Conservation (phyloP, 2,888 invertebrate species). For the Drosophila subsilvestris region DNA sequence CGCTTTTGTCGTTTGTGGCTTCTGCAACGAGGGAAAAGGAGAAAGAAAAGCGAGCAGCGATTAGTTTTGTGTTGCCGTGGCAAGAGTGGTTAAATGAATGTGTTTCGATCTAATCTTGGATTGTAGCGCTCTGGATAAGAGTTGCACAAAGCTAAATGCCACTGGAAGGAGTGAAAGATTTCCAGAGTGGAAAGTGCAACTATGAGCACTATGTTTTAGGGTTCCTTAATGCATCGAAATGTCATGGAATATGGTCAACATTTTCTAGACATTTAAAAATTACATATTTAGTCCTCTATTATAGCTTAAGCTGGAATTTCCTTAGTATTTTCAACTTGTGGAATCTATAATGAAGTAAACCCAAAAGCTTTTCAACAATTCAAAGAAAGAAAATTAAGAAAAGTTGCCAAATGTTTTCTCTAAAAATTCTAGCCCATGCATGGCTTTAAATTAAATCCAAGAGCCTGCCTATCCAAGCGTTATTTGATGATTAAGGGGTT, state of each 20-base stretch:
- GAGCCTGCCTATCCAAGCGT: neutral
- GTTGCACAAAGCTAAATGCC: neutral
- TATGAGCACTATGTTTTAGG: too few species aligned
- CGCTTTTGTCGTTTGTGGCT: constrained; percentile 28
- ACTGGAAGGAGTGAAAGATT: neutral
- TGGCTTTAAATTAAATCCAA: neutral
- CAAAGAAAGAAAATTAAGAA: neutral
- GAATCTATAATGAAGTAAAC: too few species aligned
- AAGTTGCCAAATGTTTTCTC: neutral
- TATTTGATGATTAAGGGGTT: neutral
- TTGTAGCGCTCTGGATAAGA: neutral
- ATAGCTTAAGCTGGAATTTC: too few species aligned
- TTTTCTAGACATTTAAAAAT: too few species aligned
- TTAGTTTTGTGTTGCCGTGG: neutral
- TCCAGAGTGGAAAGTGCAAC: too few species aligned
- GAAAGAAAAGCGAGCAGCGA: constrained; percentile 1
- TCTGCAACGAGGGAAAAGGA: constrained; percentile 27
- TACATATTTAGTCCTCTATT: too few species aligned
- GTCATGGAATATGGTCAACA: too few species aligned
- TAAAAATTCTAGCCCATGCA: neutral
- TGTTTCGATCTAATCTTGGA: neutral
- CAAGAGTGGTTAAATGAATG: neutral
- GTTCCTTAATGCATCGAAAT: too few species aligned
- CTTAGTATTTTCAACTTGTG: too few species aligned
- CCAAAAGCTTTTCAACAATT: neutral